Percentiles rank a stretch among this genome's conserved stretches.
These are phyloP conservation scores for Melieria omissa DNA, from an alignment of 2,888 invertebrate genomes.

Conservation along the genomic window DNA sequence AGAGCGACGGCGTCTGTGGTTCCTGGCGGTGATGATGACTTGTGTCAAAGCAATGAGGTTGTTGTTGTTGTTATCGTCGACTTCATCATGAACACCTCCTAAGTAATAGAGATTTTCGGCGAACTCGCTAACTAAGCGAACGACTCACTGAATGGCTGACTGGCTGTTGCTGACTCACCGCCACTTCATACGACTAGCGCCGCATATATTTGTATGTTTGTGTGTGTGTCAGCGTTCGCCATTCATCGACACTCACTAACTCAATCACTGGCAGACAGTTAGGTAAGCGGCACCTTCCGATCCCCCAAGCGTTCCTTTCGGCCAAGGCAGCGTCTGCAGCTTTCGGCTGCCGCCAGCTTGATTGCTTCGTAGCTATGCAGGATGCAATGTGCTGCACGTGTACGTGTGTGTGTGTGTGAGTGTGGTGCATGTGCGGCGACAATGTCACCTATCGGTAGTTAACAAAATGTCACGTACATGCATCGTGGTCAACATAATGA, in stretches of 20 bases:
- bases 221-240: not conserved
- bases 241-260: slow-evolving; percentile 20
- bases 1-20: no score
- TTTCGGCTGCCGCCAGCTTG: not conserved
- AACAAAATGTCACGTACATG: slow-evolving; percentile 40
- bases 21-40: slow-evolving; percentile 16
- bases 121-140: no score
- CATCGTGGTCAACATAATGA: slow-evolving; percentile 39
- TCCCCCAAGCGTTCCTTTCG: not conserved
- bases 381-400: not conserved
- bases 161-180: no score
- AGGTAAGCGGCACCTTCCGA: not conserved
- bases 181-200: no score
- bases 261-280: slow-evolving; percentile 10
- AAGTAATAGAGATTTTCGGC: no score
- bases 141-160: no score
- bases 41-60: not conserved
- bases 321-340: not conserved
- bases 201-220: no score
- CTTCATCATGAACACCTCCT: not conserved
- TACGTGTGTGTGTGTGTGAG: not conserved
- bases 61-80: slow-evolving; percentile 7
- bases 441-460: slow-evolving; percentile 39
- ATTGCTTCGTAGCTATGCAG: no score
- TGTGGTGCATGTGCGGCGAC: slow-evolving; percentile 14